These are phyloP conservation scores for Mylabris sibirica DNA, from an alignment of 2,888 invertebrate species.

Conservation along the genomic window DNA sequence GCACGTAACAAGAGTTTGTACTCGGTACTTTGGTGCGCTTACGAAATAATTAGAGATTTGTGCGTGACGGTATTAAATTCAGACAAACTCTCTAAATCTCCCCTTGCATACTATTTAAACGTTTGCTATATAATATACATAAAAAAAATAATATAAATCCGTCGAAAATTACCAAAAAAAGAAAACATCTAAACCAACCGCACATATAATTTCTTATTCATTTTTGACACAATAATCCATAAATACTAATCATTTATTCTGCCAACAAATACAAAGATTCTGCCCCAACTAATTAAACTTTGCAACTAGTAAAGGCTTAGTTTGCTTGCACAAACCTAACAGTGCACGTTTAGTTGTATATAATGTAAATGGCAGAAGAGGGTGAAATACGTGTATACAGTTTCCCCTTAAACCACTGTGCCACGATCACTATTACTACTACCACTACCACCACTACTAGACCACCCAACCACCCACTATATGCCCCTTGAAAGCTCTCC, in stretches of 20 bases:
- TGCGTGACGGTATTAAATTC: conserved; percentile 27
- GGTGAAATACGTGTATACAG: conserved; percentile 16
- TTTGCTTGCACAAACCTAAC: conserved; percentile 44
- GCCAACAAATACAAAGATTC: conserved; percentile 45
- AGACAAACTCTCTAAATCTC: background rate
- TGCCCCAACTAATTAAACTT: conserved; percentile 63
- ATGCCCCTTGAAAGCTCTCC: conserved; percentile 41
- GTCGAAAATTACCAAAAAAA: background rate
- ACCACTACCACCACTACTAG: conserved; percentile 28
- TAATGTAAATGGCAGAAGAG: conserved; percentile 18
- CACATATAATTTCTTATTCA: background rate
- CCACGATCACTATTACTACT: conserved; percentile 36
- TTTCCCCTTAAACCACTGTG: conserved; percentile 31
- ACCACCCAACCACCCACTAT: conserved; percentile 34
- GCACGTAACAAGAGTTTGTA: conserved; percentile 26
- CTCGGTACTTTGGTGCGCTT: conserved; percentile 20
- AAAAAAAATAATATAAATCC: too few relatives aligned
- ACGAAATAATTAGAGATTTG: conserved; percentile 32
- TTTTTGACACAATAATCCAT: background rate
- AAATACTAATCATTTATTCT: background rate
- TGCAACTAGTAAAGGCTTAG: conserved; percentile 61
- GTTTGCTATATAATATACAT: background rate
- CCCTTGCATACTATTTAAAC: background rate
- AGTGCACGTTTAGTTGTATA: conserved; percentile 6
- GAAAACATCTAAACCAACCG: background rate